These are phyloP conservation scores for Drosophila putrida DNA, from an alignment of 2,888 invertebrate species.

Conservation along the genomic window DNA sequence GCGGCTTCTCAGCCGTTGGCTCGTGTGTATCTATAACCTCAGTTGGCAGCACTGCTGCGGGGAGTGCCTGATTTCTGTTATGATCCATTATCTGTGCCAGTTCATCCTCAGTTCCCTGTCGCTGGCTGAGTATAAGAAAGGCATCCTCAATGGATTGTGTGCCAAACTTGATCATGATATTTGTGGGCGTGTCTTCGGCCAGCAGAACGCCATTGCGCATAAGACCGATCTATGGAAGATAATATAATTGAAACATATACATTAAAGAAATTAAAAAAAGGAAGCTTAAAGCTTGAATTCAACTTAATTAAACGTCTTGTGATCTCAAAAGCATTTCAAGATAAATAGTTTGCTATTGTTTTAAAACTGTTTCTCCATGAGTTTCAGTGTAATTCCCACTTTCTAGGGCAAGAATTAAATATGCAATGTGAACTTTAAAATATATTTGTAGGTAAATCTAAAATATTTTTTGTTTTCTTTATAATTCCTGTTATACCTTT, in stretches of 20 bases:
- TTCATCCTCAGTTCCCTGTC: conserved; percentile 85
- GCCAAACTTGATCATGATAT: conserved; percentile 89
- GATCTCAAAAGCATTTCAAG: too few relatives aligned
- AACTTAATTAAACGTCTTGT: too few relatives aligned
- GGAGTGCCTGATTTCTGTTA: conserved; percentile 57
- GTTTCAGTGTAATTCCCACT: too few relatives aligned
- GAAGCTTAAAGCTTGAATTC: too few relatives aligned
- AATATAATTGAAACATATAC: background rate
- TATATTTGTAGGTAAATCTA: too few relatives aligned
- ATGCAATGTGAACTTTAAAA: too few relatives aligned
- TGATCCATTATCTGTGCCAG: conserved; percentile 67
- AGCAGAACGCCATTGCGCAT: conserved; percentile 94
- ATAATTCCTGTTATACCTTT: too few relatives aligned
- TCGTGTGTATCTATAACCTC: conserved; percentile 80
- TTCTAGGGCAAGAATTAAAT: too few relatives aligned
- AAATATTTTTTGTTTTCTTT: too few relatives aligned
- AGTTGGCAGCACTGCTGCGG: conserved; percentile 70
- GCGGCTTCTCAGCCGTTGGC: conserved; percentile 62
- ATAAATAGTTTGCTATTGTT: too few relatives aligned
- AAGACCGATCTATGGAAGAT: conserved; percentile 91
- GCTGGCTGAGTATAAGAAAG: conserved; percentile 91
- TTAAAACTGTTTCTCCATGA: too few relatives aligned
- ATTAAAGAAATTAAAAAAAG: background rate
- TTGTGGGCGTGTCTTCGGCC: conserved; percentile 93
- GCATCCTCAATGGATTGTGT: conserved; percentile 94